Evolutionary conservation across 2,113 vertebrate species (phyloP).

Genomic region (Egretta garzetta): DNA sequence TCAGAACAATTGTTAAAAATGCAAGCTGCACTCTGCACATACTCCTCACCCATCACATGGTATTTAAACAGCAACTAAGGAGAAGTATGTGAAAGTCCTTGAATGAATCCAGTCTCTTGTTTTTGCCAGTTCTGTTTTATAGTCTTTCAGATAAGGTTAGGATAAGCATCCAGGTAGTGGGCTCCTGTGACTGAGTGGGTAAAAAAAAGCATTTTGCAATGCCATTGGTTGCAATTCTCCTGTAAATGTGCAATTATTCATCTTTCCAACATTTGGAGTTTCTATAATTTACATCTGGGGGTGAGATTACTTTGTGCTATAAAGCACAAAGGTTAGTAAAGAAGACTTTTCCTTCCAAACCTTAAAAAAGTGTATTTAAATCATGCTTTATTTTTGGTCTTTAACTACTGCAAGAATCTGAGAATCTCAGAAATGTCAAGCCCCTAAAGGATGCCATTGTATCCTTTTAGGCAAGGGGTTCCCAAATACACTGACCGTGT

Average conservation of each 20-base stretch:
- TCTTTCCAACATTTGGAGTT: not conserved
- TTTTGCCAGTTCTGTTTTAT: not conserved
- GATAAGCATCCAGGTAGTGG: not conserved
- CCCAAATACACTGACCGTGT: not conserved
- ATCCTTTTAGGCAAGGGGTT: not conserved
- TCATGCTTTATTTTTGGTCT: not conserved
- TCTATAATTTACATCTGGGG: not conserved
- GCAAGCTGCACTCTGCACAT: not conserved
- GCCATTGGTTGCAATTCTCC: not conserved
- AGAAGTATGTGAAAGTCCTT: not conserved
- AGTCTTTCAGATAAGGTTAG: not conserved
- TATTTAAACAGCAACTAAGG: not conserved
- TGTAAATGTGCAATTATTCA: not conserved
- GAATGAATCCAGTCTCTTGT: not conserved
- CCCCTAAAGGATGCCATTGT: not conserved
- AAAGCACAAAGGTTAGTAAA: not conserved
- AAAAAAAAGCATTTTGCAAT: not conserved
- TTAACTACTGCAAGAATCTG: not conserved
- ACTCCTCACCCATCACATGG: not conserved
- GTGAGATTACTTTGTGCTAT: not conserved
- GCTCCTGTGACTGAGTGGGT: not conserved
- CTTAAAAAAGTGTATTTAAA: not conserved
- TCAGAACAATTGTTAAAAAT: not conserved
- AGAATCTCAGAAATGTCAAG: not conserved
- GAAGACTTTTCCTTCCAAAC: not conserved